Evolutionary conservation across 1,140 invertebrate species (phyloP).

Genomic region (Atopsyche davidsoni): DNA sequence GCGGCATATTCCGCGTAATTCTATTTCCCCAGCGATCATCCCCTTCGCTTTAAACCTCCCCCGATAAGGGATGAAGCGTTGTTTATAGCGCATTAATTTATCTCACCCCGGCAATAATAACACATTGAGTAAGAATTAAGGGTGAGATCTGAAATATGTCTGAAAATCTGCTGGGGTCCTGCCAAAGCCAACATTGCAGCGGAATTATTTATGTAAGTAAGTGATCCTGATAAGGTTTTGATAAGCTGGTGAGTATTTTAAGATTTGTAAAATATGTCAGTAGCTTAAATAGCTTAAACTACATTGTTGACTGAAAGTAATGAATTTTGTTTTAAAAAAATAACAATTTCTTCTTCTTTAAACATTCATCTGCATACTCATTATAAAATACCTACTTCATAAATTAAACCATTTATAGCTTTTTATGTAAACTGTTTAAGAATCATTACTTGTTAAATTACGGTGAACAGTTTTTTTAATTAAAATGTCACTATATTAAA

Average conservation of each 20-base stretch:
- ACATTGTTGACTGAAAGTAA: no score
- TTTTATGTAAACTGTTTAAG: no score
- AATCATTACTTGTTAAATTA: no score
- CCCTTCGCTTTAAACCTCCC: no score
- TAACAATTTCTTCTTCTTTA: slow-evolving; percentile 1
- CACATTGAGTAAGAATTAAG: slow-evolving; percentile 2
- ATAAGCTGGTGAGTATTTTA: neutral
- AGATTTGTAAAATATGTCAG: neutral
- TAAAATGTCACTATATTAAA: no score
- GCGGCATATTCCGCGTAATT: no score
- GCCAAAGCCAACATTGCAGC: slow-evolving; percentile 3
- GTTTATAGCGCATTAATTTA: slow-evolving; percentile 24
- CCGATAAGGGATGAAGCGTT: slow-evolving; percentile 9
- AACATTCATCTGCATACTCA: no score
- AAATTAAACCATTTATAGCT: no score
- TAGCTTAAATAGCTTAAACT: no score
- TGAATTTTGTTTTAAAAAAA: slow-evolving; percentile 10
- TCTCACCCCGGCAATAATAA: slow-evolving; percentile 19
- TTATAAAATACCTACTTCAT: no score
- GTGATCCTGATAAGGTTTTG: neutral
- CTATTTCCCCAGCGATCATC: no score
- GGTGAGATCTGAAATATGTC: slow-evolving; percentile 23
- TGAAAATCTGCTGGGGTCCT: slow-evolving; percentile 3
- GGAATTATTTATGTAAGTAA: neutral
- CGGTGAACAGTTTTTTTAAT: no score